Conservation (phyloP, 2,797 vertebrate genomes). For the Spinibarbus caldwelli region DNA sequence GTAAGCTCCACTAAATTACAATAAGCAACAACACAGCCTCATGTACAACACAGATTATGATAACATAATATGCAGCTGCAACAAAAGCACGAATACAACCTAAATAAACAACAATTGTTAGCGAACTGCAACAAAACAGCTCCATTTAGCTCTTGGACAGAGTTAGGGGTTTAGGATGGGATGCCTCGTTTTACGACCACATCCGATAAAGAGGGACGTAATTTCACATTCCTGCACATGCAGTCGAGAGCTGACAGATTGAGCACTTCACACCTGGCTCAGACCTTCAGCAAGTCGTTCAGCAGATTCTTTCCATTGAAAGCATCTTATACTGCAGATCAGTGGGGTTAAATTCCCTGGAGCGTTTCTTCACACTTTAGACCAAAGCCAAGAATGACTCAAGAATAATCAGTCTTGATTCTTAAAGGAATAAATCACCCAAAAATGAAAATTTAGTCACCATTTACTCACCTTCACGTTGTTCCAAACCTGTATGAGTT, state of each 20-base stretch:
- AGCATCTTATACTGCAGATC: background rate
- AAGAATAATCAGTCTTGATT: background rate
- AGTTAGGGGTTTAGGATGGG: background rate
- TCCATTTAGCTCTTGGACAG: background rate
- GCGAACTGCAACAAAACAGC: background rate
- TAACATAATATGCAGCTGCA: background rate
- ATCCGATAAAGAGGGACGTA: background rate
- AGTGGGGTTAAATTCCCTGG: background rate
- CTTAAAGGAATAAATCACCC: background rate
- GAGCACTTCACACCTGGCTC: background rate
- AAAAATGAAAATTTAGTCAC: no score
- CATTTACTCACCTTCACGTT: no score
- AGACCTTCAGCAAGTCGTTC: background rate
- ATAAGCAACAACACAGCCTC: background rate
- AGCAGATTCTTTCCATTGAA: slow-evolving; percentile 21
- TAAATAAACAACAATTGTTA: background rate
- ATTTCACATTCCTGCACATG: slow-evolving; percentile 24
- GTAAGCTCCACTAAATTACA: background rate
- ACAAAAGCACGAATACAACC: background rate
- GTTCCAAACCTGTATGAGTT: no score
- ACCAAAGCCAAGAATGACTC: background rate
- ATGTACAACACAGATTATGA: background rate
- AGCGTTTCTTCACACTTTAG: background rate
- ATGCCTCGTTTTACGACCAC: slow-evolving; percentile 13
- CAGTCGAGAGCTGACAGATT: slow-evolving; percentile 11